Evolutionary conservation across 1,140 invertebrate species (phyloP).

Genomic region (Aradophagus sp.): DNA sequence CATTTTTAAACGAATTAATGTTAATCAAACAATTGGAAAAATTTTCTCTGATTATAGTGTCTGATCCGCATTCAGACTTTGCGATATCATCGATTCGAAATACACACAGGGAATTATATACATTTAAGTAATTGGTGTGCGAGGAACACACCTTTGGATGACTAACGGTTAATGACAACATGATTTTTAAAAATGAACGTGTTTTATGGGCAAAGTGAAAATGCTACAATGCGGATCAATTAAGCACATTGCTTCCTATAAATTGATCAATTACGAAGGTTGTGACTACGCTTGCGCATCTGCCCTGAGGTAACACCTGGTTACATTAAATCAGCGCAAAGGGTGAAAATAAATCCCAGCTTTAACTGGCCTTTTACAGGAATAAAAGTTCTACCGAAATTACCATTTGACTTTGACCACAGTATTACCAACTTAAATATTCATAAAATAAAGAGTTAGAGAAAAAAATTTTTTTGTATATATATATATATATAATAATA

Average conservation of each 20-base stretch:
- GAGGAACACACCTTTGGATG: slow-evolving; percentile 69
- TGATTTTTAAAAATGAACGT: slow-evolving; percentile 53
- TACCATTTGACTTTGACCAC: too few relatives aligned
- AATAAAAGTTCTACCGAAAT: too few relatives aligned
- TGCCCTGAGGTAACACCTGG: slow-evolving; percentile 61
- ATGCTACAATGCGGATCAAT: slow-evolving; percentile 63
- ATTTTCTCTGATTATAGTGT: too few relatives aligned
- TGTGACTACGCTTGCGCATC: slow-evolving; percentile 60
- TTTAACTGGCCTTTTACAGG: not conserved
- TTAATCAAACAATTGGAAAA: too few relatives aligned
- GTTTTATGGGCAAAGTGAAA: slow-evolving; percentile 49
- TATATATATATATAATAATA: too few relatives aligned
- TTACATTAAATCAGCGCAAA: slow-evolving; percentile 57
- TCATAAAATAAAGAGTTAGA: too few relatives aligned
- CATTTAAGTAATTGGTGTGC: slow-evolving; percentile 47
- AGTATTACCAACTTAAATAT: too few relatives aligned
- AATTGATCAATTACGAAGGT: slow-evolving; percentile 70
- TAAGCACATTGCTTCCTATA: slow-evolving; percentile 72
- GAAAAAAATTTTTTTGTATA: too few relatives aligned
- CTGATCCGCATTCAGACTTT: too few relatives aligned
- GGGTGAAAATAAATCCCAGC: slow-evolving; percentile 44
- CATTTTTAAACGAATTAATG: too few relatives aligned
- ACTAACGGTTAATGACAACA: slow-evolving; percentile 64
- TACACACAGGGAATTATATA: slow-evolving; percentile 34
- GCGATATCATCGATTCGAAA: too few relatives aligned